Conservation (phyloP, 2,113 vertebrate species). For the Mesocricetus auratus region DNA sequence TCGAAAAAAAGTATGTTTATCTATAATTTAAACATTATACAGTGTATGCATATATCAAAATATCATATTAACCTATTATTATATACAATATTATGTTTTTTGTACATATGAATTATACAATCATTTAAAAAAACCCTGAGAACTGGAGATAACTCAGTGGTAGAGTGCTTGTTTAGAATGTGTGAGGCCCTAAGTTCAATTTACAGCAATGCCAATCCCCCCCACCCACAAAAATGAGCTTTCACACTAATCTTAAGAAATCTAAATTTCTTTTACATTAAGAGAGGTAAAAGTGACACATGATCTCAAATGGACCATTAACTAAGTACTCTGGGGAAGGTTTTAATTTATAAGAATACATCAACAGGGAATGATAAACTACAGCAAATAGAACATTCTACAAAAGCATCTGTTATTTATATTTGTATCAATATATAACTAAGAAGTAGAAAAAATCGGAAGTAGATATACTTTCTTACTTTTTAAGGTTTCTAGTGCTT, state of each 20-base stretch:
- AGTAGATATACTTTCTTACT: slow-evolving; percentile 83
- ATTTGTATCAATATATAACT: slow-evolving; percentile 11
- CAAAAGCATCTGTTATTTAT: slow-evolving; percentile 11
- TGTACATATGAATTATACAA: neutral
- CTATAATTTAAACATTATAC: neutral
- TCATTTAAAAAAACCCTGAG: slow-evolving; percentile 19
- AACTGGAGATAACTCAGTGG: neutral
- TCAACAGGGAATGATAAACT: slow-evolving; percentile 25
- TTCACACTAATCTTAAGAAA: slow-evolving; percentile 27
- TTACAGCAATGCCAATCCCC: neutral
- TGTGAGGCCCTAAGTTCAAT: neutral
- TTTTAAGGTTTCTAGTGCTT: slow-evolving; percentile 87
- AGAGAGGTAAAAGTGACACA: slow-evolving; percentile 23
- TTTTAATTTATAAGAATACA: slow-evolving; percentile 59
- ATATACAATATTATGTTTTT: neutral
- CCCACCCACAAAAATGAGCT: neutral
- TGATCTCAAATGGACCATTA: slow-evolving; percentile 27
- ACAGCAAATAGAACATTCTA: slow-evolving; percentile 24
- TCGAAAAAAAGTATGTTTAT: neutral
- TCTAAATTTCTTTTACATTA: slow-evolving; percentile 50
- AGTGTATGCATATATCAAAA: neutral
- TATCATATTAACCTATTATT: neutral
- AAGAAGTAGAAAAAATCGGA: slow-evolving; percentile 12
- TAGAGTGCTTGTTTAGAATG: neutral
- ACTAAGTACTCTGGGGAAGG: slow-evolving; percentile 42